Evolutionary conservation across 2,888 invertebrate genomes (phyloP).

Genomic region (Aphodius sticticus): DNA sequence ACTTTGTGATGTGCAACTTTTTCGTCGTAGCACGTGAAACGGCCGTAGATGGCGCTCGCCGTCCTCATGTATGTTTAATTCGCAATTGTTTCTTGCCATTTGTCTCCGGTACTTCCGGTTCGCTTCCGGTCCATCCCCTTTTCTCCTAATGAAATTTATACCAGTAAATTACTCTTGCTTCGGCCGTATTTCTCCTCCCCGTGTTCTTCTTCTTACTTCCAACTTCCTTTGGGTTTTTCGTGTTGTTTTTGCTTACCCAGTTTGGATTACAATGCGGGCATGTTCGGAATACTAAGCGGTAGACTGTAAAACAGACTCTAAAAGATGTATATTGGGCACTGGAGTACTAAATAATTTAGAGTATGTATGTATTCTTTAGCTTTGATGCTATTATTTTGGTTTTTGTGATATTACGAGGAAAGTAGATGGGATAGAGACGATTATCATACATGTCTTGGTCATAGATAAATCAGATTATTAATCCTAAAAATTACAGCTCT

Average conservation of each 20-base stretch:
- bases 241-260: neutral
- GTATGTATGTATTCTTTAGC: too few species aligned
- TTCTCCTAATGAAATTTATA: constrained; percentile 14
- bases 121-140: neutral
- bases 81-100: constrained; percentile 10
- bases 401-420: too few species aligned
- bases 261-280: neutral
- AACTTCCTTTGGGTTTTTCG: neutral
- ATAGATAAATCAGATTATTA: too few species aligned
- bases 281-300: too few species aligned
- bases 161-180: neutral
- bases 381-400: too few species aligned
- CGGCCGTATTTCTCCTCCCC: neutral
- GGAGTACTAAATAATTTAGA: too few species aligned
- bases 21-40: neutral
- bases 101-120: constrained; percentile 10
- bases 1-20: neutral
- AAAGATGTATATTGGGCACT: too few species aligned
- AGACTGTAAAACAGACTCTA: too few species aligned
- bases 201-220: neutral
- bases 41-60: neutral
- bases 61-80: constrained; percentile 9
- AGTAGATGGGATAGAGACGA: too few species aligned
- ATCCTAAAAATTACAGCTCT: too few species aligned
- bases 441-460: too few species aligned